Evolutionary conservation across 2,888 invertebrate genomes (phyloP).

Genomic region (Pristionchus japonicus): DNA sequence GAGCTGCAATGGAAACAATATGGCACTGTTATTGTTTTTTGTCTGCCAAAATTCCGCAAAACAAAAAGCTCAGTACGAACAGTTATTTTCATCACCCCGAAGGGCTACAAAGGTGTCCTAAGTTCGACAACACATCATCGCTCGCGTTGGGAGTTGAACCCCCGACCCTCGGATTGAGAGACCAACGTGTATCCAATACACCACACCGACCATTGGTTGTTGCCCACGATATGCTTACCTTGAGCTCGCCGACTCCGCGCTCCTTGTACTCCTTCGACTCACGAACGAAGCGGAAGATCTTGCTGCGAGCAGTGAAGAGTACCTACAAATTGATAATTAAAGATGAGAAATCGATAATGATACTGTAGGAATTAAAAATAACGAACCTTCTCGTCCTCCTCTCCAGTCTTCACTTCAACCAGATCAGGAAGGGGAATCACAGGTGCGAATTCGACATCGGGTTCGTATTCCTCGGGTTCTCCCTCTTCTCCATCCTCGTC

Average conservation of each 20-base stretch:
- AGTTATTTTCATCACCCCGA: constrained; percentile 43
- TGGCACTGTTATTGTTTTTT: no score
- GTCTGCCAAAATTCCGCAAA: neutral
- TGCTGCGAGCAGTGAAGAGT: constrained; percentile 76
- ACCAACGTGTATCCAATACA: neutral
- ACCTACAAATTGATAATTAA: constrained; percentile 51
- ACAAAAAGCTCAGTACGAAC: constrained; percentile 45
- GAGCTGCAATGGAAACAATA: constrained; percentile 50
- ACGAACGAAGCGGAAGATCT: constrained; percentile 75
- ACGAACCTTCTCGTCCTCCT: constrained; percentile 71
- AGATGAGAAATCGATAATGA: neutral
- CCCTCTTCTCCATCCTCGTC: constrained; percentile 52
- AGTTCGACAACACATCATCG: constrained; percentile 45
- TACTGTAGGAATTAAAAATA: neutral
- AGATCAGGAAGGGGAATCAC: constrained; percentile 73
- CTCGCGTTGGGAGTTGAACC: constrained; percentile 24
- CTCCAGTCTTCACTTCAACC: constrained; percentile 74
- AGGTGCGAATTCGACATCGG: constrained; percentile 70
- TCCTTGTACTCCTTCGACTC: constrained; percentile 76
- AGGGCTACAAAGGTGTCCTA: constrained; percentile 45
- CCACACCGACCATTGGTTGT: neutral
- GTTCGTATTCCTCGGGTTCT: constrained; percentile 58
- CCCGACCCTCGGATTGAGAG: neutral
- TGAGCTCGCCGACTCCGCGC: constrained; percentile 78
- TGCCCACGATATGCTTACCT: constrained; percentile 61